These are phyloP conservation scores for Enteromius trimaculatus DNA, from an alignment of 2,797 vertebrate species.

Conservation along the genomic window DNA sequence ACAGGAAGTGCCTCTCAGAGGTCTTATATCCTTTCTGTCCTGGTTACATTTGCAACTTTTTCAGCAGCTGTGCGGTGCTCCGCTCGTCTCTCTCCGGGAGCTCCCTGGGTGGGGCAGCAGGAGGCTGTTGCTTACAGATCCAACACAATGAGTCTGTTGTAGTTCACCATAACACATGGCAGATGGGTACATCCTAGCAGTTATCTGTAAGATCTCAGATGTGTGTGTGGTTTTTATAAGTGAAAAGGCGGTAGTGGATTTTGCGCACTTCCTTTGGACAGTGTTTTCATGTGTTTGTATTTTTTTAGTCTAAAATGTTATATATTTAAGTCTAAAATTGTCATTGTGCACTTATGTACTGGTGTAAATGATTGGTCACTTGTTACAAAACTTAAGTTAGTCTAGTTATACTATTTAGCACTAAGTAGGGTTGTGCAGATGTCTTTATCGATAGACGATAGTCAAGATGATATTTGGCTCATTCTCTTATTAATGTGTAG, in stretches of 20 bases:
- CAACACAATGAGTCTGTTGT: slow-evolving; percentile 61
- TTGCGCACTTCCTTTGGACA: not conserved
- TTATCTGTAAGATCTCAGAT: slow-evolving; percentile 25
- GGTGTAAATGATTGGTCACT: slow-evolving; percentile 9
- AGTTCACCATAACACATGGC: slow-evolving; percentile 52
- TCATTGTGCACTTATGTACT: not conserved
- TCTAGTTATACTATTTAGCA: too few species aligned
- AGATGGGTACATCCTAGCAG: slow-evolving; percentile 45
- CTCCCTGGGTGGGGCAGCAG: slow-evolving; percentile 59
- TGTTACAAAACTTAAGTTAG: too few species aligned
- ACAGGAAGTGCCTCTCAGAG: slow-evolving; percentile 78
- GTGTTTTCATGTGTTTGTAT: not conserved
- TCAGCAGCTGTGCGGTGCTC: slow-evolving; percentile 70
- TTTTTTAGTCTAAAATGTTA: not conserved
- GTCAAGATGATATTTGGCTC: too few species aligned
- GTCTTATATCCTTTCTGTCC: slow-evolving; percentile 75
- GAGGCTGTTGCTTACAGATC: slow-evolving; percentile 58
- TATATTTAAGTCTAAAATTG: not conserved
- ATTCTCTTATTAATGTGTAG: too few species aligned
- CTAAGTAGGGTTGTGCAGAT: too few species aligned
- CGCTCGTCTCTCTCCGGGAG: slow-evolving; percentile 43
- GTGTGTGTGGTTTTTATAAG: slow-evolving; percentile 21
- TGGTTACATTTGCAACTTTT: slow-evolving; percentile 68
- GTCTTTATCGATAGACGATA: too few species aligned
- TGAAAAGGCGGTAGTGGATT: not conserved